Conservation (phyloP, 1,140 invertebrate genomes). For the Teleogryllus occipitalis region DNA sequence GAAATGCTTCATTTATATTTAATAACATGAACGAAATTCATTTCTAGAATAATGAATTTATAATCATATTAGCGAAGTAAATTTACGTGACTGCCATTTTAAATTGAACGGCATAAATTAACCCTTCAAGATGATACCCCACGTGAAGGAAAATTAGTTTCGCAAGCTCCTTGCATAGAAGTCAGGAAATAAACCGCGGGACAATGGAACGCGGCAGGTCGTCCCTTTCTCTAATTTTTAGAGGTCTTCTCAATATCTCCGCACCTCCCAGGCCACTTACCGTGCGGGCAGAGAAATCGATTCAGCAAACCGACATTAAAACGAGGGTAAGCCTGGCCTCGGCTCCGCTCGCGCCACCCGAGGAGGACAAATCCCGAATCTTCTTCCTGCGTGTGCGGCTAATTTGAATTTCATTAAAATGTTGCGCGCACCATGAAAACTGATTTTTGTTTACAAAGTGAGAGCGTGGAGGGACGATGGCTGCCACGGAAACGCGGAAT, state of each 20-base stretch:
- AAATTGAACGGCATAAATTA: no score
- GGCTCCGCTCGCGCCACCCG: no score
- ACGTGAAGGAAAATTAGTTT: no score
- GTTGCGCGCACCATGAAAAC: not conserved
- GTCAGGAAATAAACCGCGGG: no score
- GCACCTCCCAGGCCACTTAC: not conserved
- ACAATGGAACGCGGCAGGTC: not conserved
- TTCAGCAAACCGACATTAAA: conserved; percentile 1
- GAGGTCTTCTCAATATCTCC: not conserved
- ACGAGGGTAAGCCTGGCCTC: not conserved
- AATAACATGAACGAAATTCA: no score
- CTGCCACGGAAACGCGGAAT: not conserved
- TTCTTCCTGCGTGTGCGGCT: not conserved
- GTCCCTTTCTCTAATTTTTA: not conserved
- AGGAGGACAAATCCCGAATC: not conserved
- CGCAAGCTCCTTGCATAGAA: no score
- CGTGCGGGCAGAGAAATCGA: not conserved
- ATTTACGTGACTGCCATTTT: no score
- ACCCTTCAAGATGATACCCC: no score
- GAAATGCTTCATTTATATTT: no score
- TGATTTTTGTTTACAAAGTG: not conserved
- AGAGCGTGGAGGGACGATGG: not conserved
- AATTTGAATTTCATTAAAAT: conserved; percentile 6
- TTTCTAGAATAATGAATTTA: no score
- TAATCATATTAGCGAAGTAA: no score